A percentile compares a stretch with the other conserved stretches of the same genome.
These are phyloP conservation scores for Andrena minutula DNA, from an alignment of 2,888 invertebrate species.

Conservation along the genomic window DNA sequence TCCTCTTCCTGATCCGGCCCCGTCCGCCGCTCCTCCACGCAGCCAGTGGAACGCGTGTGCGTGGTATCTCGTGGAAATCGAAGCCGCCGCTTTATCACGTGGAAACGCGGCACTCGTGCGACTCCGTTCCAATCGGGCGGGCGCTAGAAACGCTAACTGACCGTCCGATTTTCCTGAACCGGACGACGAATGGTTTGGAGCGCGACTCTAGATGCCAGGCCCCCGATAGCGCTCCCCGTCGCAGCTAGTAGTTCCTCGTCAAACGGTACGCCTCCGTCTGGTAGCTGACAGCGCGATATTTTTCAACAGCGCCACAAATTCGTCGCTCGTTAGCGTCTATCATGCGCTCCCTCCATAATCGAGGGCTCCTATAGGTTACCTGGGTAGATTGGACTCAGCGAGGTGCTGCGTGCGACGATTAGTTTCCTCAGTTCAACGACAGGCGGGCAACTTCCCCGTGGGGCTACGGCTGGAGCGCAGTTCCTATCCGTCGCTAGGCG, in stretches of 20 bases:
- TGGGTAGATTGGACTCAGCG: neutral
- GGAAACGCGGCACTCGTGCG: constrained; percentile 54
- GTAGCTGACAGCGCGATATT: constrained; percentile 17
- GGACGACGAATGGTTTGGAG: constrained; percentile 4
- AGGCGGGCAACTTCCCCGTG: neutral
- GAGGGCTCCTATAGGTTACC: neutral
- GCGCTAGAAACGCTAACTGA: constrained; percentile 13
- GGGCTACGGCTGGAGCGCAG: constrained; percentile 18
- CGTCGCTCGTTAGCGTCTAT: constrained; percentile 34
- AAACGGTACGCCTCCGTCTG: constrained; percentile 31
- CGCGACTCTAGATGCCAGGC: neutral
- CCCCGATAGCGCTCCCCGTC: constrained; percentile 31
- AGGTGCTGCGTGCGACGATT: neutral
- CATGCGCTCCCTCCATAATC: neutral
- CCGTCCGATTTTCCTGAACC: constrained; percentile 47
- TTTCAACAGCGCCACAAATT: constrained; percentile 19
- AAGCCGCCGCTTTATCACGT: constrained; percentile 59
- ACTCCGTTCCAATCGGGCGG: constrained; percentile 19
- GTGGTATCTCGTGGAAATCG: constrained; percentile 60
- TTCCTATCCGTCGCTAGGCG: constrained; percentile 68
- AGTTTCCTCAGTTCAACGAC: neutral
- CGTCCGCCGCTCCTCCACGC: constrained; percentile 9
- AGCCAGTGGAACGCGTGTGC: constrained; percentile 17
- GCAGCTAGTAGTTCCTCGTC: constrained; percentile 9
- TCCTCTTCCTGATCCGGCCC: constrained; percentile 35